Evolutionary conservation across 2,113 vertebrate species (phyloP), one percentile per base, ranked within the genome.

Genomic region (Mormyrus iriodes): DNA sequence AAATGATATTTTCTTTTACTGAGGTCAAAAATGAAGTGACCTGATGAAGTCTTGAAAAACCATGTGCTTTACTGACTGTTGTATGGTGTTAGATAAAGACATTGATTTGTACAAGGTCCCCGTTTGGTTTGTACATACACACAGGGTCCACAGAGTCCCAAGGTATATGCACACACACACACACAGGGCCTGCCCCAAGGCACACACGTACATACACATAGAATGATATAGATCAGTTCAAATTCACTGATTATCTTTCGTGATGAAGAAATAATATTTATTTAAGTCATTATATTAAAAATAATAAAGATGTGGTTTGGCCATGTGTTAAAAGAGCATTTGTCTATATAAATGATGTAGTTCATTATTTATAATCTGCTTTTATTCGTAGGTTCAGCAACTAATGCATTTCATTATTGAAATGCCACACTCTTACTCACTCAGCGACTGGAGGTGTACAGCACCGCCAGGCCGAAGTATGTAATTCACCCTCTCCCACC

Each of bases 351-450:
- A 84, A 48, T n/a, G 39, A 84, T 84, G 17, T 12, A 48, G 39
- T 84, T 84, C 42, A 84, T 84, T 48, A 84, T 21, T 48, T 48
- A n/a, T 48, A 84, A 84, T 84, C 21, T 84, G 39, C 39, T 48
- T 84, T 84, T 48, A 84, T 84, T 84, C 82, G 24, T 48, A 9
- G 82, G 24, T 48, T 84, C 44, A 21, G 21, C 46, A 84, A 17
- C 82, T 46, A 84, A 46, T 84, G 82, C 9, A 21, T 84, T 84
- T 84, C 44, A 48, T 84, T 84, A 84, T 84, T 84, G 21, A 84
- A 46, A 84, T 48, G 17, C 82, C 44, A 42, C 82, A 48, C 39
- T 8, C 6, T n/a, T 69, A 21, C 21, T 69, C 61, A 27, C 7
- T 24, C 21, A n/a, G 82, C 21, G 6, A 21, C 19, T 48, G 82